phyloP scores from a whole-genome alignment of 2,888 invertebrate genomes.

The Cerastoderma edule region DNA sequence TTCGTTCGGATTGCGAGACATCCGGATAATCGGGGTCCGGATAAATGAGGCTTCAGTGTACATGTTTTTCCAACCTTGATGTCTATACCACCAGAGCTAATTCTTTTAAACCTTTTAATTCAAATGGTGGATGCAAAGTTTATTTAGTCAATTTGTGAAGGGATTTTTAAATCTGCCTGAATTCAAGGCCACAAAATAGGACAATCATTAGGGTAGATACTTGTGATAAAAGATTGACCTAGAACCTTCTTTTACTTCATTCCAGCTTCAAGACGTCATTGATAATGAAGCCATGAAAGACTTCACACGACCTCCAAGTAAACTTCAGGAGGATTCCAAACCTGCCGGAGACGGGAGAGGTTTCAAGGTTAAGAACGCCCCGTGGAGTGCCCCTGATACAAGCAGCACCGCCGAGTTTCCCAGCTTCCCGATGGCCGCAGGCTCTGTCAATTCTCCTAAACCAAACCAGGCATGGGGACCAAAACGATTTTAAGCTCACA shows the following conservation, averaged over 20 bases:
- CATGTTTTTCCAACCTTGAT: too few species aligned
- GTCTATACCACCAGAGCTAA: neutral
- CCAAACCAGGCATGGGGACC: constrained; percentile 75
- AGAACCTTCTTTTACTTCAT: constrained; percentile 7
- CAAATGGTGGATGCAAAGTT: neutral
- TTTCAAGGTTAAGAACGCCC: constrained; percentile 82
- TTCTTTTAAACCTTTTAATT: neutral
- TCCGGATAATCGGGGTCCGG: too few species aligned
- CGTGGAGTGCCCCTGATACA: constrained; percentile 83
- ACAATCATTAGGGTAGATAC: neutral
- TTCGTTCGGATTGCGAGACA: too few species aligned
- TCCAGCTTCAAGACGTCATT: constrained; percentile 84
- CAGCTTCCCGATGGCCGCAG: constrained; percentile 62
- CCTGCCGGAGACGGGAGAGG: constrained; percentile 59
- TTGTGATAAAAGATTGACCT: constrained; percentile 12
- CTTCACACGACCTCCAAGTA: constrained; percentile 80
- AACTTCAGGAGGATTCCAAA: constrained; percentile 36
- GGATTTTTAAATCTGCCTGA: neutral
- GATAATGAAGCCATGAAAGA: constrained; percentile 81
- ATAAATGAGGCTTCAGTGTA: too few species aligned
- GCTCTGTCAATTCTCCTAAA: constrained; percentile 70
- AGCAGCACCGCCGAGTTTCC: constrained; percentile 83
- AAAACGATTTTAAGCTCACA: constrained; percentile 15
- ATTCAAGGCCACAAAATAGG: neutral
- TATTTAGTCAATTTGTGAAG: neutral